Percentiles rank a stretch among this genome's conserved stretches.
These are phyloP conservation scores for Pangasius mekongensis DNA, from an alignment of 2,797 vertebrate genomes.

Conservation along the genomic window DNA sequence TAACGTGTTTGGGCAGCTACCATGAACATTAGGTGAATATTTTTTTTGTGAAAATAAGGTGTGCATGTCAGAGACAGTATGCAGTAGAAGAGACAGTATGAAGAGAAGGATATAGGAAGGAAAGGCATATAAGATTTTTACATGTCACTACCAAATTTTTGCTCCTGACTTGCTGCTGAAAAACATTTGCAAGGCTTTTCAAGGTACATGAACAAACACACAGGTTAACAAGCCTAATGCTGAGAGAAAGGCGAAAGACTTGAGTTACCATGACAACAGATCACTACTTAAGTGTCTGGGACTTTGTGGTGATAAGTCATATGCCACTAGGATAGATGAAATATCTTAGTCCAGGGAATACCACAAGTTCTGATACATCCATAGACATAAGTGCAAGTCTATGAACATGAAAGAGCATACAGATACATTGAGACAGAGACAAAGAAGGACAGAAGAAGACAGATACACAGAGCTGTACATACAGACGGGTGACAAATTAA, in stretches of 20 bases:
- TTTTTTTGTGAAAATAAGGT: background rate
- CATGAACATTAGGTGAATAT: background rate
- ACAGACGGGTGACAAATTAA: background rate
- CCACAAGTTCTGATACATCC: background rate
- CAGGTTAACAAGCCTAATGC: background rate
- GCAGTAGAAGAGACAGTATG: background rate
- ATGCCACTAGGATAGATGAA: background rate
- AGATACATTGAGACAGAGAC: background rate
- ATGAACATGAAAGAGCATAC: background rate
- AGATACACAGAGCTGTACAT: background rate
- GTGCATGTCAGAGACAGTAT: background rate
- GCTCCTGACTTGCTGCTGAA: background rate
- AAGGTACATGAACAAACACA: background rate
- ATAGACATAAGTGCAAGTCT: background rate
- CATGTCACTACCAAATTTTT: background rate
- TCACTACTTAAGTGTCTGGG: too few species aligned
- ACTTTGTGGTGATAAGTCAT: too few species aligned
- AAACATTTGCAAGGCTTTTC: background rate
- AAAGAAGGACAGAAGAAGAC: background rate
- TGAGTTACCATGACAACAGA: too few species aligned
- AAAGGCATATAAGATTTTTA: background rate
- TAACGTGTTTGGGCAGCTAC: background rate
- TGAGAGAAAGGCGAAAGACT: background rate
- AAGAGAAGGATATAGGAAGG: background rate
- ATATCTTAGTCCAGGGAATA: background rate